These are phyloP conservation scores for Tanypteryx hageni DNA, from an alignment of 2,888 invertebrate genomes.

Conservation along the genomic window DNA sequence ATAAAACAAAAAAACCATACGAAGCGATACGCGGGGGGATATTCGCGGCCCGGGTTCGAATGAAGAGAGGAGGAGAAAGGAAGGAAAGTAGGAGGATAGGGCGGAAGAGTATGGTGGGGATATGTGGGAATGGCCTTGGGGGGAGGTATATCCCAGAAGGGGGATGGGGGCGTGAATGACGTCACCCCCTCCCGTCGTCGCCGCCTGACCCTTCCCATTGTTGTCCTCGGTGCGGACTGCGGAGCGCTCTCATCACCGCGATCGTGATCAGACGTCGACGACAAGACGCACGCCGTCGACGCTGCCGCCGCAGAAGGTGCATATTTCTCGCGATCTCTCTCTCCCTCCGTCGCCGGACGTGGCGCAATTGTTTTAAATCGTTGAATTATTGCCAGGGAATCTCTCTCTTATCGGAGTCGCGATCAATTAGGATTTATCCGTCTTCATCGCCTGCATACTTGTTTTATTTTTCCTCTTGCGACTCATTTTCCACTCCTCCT, in stretches of 20 bases:
- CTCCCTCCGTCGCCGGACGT: neutral
- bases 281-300: no score
- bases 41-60: neutral
- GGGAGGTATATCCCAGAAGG: no score
- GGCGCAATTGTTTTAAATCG: neutral
- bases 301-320: no score
- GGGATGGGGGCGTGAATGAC: no score
- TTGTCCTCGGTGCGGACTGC: conserved; percentile 20
- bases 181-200: conserved; percentile 30
- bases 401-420: neutral
- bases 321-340: no score
- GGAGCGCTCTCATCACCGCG: conserved; percentile 10
- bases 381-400: neutral
- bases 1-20: no score
- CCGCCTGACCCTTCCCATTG: conserved; percentile 42
- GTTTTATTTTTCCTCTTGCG: no score
- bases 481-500: no score
- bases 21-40: neutral
- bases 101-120: neutral
- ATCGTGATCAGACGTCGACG: conserved; percentile 40
- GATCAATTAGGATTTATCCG: neutral
- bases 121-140: neutral
- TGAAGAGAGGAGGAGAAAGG: neutral
- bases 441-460: no score
- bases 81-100: neutral